A percentile compares a stretch with the other conserved stretches of the same genome.
These are phyloP conservation scores for Laspeyria flexula DNA, from an alignment of 2,888 invertebrate species.

Conservation along the genomic window DNA sequence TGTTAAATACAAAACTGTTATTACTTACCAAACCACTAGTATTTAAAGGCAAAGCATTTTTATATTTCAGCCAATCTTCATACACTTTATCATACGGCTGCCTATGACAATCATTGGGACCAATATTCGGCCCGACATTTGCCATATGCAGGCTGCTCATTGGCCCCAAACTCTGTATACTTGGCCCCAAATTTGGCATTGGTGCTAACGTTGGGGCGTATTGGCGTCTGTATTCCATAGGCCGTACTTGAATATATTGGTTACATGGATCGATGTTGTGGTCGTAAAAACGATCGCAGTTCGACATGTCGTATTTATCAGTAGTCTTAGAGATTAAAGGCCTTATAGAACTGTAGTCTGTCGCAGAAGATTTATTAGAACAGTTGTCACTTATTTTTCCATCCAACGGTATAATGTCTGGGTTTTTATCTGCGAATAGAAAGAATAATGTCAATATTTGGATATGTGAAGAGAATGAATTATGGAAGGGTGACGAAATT, in stretches of 20 bases:
- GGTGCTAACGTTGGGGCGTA: slow-evolving; percentile 56
- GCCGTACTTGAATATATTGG: slow-evolving; percentile 76
- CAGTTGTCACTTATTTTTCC: slow-evolving; percentile 81
- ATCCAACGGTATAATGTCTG: slow-evolving; percentile 80
- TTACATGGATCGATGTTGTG: slow-evolving; percentile 71
- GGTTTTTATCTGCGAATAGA: slow-evolving; percentile 83
- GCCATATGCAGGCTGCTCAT: slow-evolving; percentile 49
- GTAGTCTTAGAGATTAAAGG: slow-evolving; percentile 73
- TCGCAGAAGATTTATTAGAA: slow-evolving; percentile 77
- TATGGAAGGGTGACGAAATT: too few relatives aligned
- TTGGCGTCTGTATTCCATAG: slow-evolving; percentile 70
- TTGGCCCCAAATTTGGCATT: slow-evolving; percentile 66
- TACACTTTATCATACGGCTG: slow-evolving; percentile 78
- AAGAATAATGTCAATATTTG: too few relatives aligned
- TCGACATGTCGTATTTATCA: slow-evolving; percentile 73
- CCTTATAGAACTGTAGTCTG: slow-evolving; percentile 76
- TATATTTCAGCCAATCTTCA: slow-evolving; percentile 85
- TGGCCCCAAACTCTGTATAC: slow-evolving; percentile 61
- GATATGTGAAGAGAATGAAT: too few relatives aligned
- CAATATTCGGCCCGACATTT: slow-evolving; percentile 57
- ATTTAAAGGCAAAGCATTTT: slow-evolving; percentile 78
- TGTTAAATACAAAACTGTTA: too few relatives aligned
- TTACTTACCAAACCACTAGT: slow-evolving; percentile 78
- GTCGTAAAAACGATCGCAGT: slow-evolving; percentile 73
- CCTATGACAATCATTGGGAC: slow-evolving; percentile 68